Base-by-base conservation (phyloP, 2,113 vertebrate species). In the Tetraodon nigroviridis region DNA sequence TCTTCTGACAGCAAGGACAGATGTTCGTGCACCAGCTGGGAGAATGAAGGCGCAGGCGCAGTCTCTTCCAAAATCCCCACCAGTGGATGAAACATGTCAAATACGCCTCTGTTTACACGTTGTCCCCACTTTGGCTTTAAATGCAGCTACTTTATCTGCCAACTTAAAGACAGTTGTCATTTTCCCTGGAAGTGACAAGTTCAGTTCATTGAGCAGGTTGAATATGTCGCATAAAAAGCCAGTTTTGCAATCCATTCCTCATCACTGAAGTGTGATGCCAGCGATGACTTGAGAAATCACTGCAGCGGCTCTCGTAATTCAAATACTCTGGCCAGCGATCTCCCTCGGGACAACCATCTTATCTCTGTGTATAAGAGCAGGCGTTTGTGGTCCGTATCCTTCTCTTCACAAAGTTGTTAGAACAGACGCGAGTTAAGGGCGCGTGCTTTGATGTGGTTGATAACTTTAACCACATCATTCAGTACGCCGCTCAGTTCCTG, bases 131-230 rank as follows among this genome's bases (percentile, higher is more conserved):
- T 67, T 62, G 52, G 40, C 70, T 51, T 51, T 51, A 37, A 49
- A 56, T 73, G 51, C 50, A 45, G 60, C 49, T 15, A 75, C 51
- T 57, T 62, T 66, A 52, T 52, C 50, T 41, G 58, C 44, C 62
- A 76, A 58, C 46, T 64, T 67, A 29, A 64, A 67, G 53, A 67
- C 54, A 13, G 54, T 53, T 60, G 66, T 60, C 27, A 48, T 41
- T 61, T 52, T 65, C 6, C 72, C 51, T 15, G 57, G 51, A 45
- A 70, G 53, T 61, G 61, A 61, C 40, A 48, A 18, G 37, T 65
- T 65, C 6, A 61, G 53, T 62, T 73, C 8, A 41, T 19, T 62
- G 48, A 67, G 47, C 55, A 56, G 27, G 29, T 6, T 61, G 46
- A 75, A 64, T 51, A 56, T 60, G 55, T 56, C 45, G 6, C 59